Evolutionary conservation across 2,888 invertebrate species (phyloP).

Genomic region (Parnassius glacialis): DNA sequence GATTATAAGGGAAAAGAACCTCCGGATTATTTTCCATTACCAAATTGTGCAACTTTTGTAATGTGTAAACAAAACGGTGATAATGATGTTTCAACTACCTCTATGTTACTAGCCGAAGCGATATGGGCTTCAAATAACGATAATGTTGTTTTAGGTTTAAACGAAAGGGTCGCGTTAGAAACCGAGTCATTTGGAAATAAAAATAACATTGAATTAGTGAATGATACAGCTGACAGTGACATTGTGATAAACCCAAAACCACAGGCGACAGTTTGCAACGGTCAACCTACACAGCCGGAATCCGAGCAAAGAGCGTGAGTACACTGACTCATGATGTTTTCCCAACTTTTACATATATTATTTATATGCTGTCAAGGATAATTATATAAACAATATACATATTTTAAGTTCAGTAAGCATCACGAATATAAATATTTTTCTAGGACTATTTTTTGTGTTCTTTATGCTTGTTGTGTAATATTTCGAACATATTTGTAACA

Average conservation of each 20-base stretch:
- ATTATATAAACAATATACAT: too few species aligned
- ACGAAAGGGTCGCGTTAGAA: background rate
- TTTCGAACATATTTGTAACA: too few species aligned
- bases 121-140: constrained; percentile 34
- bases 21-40: constrained; percentile 6
- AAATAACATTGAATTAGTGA: constrained; percentile 10
- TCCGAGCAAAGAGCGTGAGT: constrained; percentile 42
- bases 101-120: constrained; percentile 23
- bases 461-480: too few species aligned
- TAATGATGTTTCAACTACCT: constrained; percentile 12
- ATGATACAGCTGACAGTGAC: constrained; percentile 5
- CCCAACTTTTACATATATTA: too few species aligned
- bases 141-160: constrained; percentile 26
- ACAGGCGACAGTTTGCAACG: constrained; percentile 10
- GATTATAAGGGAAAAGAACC: constrained; percentile 31
- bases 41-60: constrained; percentile 22
- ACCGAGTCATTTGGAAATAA: constrained; percentile 1
- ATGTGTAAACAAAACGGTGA: constrained; percentile 32
- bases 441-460: too few species aligned
- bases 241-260: constrained; percentile 17
- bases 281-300: constrained; percentile 32
- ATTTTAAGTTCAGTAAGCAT: too few species aligned
- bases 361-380: too few species aligned
- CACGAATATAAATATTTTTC: too few species aligned
- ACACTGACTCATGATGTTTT: constrained; percentile 22